Conservation (phyloP, 1,140 invertebrate genomes). For the Coenobita brevimanus region DNA sequence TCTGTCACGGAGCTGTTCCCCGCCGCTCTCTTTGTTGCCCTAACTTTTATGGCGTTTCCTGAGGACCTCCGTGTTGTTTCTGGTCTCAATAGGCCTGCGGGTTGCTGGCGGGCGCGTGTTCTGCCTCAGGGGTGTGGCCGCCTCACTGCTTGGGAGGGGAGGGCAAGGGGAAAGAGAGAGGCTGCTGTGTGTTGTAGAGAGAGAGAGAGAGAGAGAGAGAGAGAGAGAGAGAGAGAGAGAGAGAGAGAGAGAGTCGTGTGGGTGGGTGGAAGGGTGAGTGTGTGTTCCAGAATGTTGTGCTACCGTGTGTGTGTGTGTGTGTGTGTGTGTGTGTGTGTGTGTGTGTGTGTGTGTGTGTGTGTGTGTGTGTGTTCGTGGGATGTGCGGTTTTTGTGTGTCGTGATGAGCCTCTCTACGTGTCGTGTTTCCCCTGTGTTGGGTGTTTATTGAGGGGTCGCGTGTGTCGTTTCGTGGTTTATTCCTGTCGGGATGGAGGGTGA, state of each 20-base stretch:
- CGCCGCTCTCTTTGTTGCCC: conserved; percentile 9
- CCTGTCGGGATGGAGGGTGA: too few species aligned
- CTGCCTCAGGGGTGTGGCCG: background rate
- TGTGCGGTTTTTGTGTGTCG: too few species aligned
- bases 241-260: background rate
- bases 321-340: background rate
- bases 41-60: conserved; percentile 50
- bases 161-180: too few species aligned
- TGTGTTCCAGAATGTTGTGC: background rate
- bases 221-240: background rate
- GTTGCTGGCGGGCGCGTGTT: background rate
- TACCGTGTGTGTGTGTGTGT: background rate
- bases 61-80: conserved; percentile 37
- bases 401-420: too few species aligned
- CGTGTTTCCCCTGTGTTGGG: too few species aligned
- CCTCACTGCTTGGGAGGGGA: background rate
- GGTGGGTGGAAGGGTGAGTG: background rate
- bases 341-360: too few species aligned
- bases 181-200: too few species aligned
- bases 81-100: conserved; percentile 13
- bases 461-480: too few species aligned
- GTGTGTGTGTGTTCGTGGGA: background rate
- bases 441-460: too few species aligned
- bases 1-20: conserved; percentile 19
- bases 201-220: too few species aligned